Conservation (phyloP, 2,113 vertebrate species). For the Mustela lutreola region DNA sequence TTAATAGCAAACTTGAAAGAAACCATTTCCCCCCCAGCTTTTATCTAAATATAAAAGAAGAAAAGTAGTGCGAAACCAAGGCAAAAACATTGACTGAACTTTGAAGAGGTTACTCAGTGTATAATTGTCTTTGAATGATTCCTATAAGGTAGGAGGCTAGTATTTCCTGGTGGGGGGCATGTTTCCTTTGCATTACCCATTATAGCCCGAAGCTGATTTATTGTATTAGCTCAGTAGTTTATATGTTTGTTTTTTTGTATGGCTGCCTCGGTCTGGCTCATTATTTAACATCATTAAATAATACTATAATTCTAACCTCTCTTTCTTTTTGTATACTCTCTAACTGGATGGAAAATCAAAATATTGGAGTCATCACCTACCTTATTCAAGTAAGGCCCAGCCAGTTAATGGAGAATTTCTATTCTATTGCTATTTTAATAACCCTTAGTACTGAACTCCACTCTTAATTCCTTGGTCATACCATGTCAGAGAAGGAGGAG, state of each 20-base stretch:
- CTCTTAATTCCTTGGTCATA: not conserved
- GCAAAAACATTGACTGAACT: not conserved
- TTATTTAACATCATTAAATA: not conserved
- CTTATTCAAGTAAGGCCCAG: not conserved
- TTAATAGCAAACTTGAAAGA: not conserved
- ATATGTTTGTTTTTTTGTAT: not conserved
- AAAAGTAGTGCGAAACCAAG: not conserved
- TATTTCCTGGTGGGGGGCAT: not conserved
- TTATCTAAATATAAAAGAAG: not conserved
- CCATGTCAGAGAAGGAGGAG: not conserved
- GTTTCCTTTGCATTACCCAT: not conserved
- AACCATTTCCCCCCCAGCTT: not conserved
- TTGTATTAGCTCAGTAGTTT: not conserved
- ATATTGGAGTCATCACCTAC: not conserved
- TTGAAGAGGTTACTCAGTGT: not conserved
- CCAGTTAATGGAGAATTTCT: not conserved
- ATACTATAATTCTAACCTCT: not conserved
- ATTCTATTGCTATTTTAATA: not conserved
- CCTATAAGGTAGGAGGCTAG: not conserved
- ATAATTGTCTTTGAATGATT: slow-evolving; percentile 44
- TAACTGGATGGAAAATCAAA: not conserved
- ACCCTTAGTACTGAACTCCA: not conserved
- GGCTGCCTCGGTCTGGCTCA: not conserved
- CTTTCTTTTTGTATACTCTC: not conserved
- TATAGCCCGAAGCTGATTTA: not conserved